These are phyloP conservation scores for Cryptocheilus praepositus DNA, from an alignment of 2,888 invertebrate species.

Conservation along the genomic window DNA sequence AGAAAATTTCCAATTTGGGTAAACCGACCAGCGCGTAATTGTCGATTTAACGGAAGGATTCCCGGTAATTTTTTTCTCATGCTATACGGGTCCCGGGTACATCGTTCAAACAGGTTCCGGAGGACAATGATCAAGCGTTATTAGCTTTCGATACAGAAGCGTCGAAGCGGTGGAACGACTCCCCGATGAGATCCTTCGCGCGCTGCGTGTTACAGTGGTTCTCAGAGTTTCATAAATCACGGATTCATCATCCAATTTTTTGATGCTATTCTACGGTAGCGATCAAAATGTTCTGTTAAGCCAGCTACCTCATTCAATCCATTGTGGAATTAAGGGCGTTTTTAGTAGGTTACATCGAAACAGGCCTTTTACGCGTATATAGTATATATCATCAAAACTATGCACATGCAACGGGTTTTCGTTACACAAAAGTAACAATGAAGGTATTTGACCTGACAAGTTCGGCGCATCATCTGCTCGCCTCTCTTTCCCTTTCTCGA, in stretches of 20 bases:
- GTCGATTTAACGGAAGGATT: constrained; percentile 55
- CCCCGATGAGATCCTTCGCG: neutral
- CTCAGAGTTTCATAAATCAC: constrained; percentile 13
- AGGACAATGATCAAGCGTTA: constrained; percentile 63
- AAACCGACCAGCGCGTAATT: constrained; percentile 59
- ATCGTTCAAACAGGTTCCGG: constrained; percentile 39
- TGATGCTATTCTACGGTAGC: no score
- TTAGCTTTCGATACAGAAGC: constrained; percentile 53
- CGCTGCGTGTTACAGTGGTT: constrained; percentile 12
- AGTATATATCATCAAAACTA: no score
- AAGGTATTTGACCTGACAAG: no score
- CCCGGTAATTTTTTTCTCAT: constrained; percentile 51
- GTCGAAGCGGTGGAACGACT: constrained; percentile 15
- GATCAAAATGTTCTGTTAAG: no score
- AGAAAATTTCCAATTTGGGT: constrained; percentile 61
- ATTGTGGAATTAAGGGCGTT: no score
- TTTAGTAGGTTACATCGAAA: no score
- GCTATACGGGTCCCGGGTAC: constrained; percentile 22
- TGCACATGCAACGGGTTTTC: no score
- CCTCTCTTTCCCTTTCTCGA: no score
- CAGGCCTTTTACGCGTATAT: no score
- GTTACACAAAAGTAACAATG: constrained; percentile 30
- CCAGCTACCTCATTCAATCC: no score
- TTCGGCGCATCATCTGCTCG: no score
- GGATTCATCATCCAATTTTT: neutral